Percentiles rank a stretch among this genome's conserved stretches.
phyloP scores from a whole-genome alignment of 1,140 invertebrate genomes.

The Lepidurus arcticus region DNA sequence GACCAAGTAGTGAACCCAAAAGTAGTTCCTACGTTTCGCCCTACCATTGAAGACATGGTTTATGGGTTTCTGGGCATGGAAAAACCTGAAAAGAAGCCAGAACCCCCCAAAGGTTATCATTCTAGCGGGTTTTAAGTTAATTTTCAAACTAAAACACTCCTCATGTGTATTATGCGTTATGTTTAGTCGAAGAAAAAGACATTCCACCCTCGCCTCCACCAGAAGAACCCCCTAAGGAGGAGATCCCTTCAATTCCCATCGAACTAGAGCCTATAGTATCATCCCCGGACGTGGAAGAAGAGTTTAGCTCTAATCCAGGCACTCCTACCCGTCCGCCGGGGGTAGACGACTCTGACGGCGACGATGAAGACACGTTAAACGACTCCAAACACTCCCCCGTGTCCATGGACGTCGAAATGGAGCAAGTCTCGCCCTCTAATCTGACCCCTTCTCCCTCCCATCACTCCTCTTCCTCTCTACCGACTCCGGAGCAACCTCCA shows the following conservation, averaged over 20 bases:
- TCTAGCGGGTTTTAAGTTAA: background rate
- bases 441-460: slow-evolving; percentile 30
- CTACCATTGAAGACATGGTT: slow-evolving; percentile 82
- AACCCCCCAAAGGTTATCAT: background rate
- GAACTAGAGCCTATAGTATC: slow-evolving; percentile 5
- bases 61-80: slow-evolving; percentile 80
- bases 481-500: background rate
- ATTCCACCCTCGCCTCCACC: slow-evolving; percentile 25
- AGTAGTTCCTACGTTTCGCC: slow-evolving; percentile 73
- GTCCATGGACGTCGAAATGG: slow-evolving; percentile 37
- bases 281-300: background rate
- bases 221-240: background rate
- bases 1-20: slow-evolving; percentile 94
- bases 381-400: slow-evolving; percentile 37
- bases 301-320: background rate
- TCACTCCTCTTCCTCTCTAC: slow-evolving; percentile 23
- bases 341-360: slow-evolving; percentile 15
- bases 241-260: background rate
- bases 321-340: background rate
- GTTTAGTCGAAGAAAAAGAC: background rate
- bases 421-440: slow-evolving; percentile 35
- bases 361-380: slow-evolving; percentile 33
- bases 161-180: background rate
- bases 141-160: background rate
- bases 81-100: slow-evolving; percentile 46